Evolutionary conservation across 2,888 invertebrate genomes (phyloP).

Genomic region (Eupithecia tripunctaria): DNA sequence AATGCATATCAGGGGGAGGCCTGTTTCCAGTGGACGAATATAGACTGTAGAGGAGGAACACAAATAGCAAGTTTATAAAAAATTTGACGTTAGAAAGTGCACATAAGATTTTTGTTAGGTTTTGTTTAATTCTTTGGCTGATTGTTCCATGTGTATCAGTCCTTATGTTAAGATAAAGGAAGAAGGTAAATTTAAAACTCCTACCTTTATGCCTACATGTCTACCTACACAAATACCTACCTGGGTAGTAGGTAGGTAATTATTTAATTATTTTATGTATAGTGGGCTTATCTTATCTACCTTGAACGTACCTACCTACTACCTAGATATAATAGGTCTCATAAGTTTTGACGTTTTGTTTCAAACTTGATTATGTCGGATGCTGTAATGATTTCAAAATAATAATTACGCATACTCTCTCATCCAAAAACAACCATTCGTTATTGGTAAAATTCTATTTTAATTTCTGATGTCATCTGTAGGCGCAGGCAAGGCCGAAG

Average conservation of each 20-base stretch:
- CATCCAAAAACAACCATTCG: constrained; percentile 56
- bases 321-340: no score
- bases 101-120: neutral
- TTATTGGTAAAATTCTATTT: constrained; percentile 73
- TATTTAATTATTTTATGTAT: neutral
- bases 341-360: neutral
- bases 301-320: neutral
- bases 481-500: constrained; percentile 73
- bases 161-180: neutral
- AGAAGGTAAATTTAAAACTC: neutral
- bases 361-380: neutral
- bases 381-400: constrained; percentile 34
- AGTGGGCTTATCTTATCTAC: neutral
- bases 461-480: constrained; percentile 78
- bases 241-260: neutral
- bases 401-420: constrained; percentile 29
- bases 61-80: neutral
- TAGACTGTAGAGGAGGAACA: no score
- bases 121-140: neutral
- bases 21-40: no score
- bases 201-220: constrained; percentile 8
- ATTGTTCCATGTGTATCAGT: neutral
- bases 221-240: neutral
- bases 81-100: neutral
- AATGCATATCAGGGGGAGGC: no score